Evolutionary conservation across 2,888 invertebrate genomes (phyloP).

Genomic region (Volucella bombylans): DNA sequence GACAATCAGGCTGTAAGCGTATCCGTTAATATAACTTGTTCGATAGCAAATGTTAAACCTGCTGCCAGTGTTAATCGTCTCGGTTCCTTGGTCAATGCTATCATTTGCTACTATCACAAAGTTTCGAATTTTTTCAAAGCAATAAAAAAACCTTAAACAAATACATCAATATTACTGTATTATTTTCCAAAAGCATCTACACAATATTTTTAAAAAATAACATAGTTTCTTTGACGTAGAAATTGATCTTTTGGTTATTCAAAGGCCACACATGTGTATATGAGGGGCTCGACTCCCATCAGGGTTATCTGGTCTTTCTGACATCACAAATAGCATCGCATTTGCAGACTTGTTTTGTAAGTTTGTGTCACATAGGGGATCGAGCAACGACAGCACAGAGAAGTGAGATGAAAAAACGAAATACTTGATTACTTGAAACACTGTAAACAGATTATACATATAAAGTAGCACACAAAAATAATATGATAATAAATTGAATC

Average conservation of each 20-base stretch:
- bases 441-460: conserved; percentile 36
- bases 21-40: conserved; percentile 30
- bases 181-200: conserved; percentile 4
- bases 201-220: conserved; percentile 7
- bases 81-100: conserved; percentile 33
- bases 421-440: too few relatives aligned
- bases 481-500: conserved; percentile 45
- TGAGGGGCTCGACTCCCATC: conserved; percentile 66
- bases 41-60: conserved; percentile 43
- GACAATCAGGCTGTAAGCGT: neutral
- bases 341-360: conserved; percentile 28
- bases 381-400: conserved; percentile 2
- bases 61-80: conserved; percentile 19
- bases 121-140: conserved; percentile 19
- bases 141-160: conserved; percentile 39
- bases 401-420: conserved; percentile 1
- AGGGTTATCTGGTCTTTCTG: conserved; percentile 60
- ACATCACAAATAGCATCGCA: conserved; percentile 49
- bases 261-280: conserved; percentile 49
- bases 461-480: conserved; percentile 45
- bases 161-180: conserved; percentile 2
- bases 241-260: conserved; percentile 19
- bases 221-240: conserved; percentile 33
- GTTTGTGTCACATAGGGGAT: conserved; percentile 20
- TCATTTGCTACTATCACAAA: conserved; percentile 33